Evolutionary conservation across 2,797 vertebrate species (phyloP), one percentile per base, ranked within the genome.

Genomic region (Lepus townsendii): DNA sequence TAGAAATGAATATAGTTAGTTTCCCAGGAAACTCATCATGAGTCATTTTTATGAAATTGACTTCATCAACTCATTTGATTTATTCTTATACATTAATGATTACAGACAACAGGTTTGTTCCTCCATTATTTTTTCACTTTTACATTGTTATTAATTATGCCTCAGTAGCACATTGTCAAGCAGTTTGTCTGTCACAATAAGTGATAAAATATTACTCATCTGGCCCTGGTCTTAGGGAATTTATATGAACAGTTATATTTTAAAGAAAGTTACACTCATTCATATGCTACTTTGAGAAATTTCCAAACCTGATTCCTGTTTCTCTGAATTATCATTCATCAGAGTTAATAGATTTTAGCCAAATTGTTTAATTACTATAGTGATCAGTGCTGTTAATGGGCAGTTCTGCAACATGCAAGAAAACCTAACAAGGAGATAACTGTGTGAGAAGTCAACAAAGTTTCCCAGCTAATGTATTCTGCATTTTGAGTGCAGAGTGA

Each of bases 111-210:
- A 91, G 92, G 54, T 93, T 86, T 89, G 50, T 47, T 75, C 65
- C 22, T 11, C 27, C 27, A 57, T 17, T 16, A 19, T 16, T 57
- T 57, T 6, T 84, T 68, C 89, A 72, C 63, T 75, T 7, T 30
- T 16, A 68, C 73, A 72, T 83, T 92, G 88, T 75, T 84, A 95
- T 96, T 91, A 96, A 80, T 89, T 79, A 87, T 68, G 83, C 93
- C 17, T 94, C 75, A 63, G 71, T 68, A 92, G 32, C 38, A 77
- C 35, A 12, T 42, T 93, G 79, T 87, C 84, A 96, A 87, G 91
- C 73, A 93, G 89, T 90, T 93, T 88, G 78, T 78, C 10, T 0
- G 14, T 83, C 50, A 17, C 57, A 93, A 75, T 79, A 52, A 72
- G 26, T 83, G 78, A 52, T 88, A 80, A 83, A 79, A 62, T 83